A percentile compares a stretch with the other conserved stretches of the same genome.
Conservation (phyloP, 2,888 invertebrate genomes). For the Ecliptopera silaceata region DNA sequence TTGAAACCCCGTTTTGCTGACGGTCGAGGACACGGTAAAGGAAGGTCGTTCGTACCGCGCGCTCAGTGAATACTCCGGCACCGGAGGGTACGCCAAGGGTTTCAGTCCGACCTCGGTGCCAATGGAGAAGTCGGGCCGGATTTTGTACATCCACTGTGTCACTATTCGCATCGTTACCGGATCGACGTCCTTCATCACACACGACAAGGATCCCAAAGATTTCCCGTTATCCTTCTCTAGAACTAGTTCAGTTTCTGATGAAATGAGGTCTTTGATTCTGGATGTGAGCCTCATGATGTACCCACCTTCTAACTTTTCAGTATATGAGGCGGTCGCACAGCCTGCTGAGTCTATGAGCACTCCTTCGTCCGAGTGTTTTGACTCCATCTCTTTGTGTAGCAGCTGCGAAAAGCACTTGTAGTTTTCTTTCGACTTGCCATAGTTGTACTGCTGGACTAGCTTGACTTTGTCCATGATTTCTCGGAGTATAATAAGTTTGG, state of each 20-base stretch:
- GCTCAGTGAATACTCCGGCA: constrained; percentile 64
- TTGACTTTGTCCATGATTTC: constrained; percentile 70
- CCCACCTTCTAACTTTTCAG: constrained; percentile 55
- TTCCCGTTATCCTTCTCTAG: constrained; percentile 63
- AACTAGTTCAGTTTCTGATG: constrained; percentile 70
- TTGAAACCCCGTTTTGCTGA: constrained; percentile 65
- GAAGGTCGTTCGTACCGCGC: constrained; percentile 61
- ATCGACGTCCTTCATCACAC: constrained; percentile 66
- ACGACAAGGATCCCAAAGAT: constrained; percentile 58
- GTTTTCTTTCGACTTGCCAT: constrained; percentile 63
- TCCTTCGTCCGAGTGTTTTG: constrained; percentile 58
- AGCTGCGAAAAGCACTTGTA: constrained; percentile 64
- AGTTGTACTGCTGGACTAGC: constrained; percentile 71
- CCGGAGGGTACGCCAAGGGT: constrained; percentile 55
- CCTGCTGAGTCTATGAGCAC: constrained; percentile 66
- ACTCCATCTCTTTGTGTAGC: constrained; percentile 69
- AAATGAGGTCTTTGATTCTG: constrained; percentile 67
- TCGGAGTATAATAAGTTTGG: constrained; percentile 62
- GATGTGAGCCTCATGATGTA: constrained; percentile 68
- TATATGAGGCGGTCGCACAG: constrained; percentile 70
- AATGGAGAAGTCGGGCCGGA: constrained; percentile 58
- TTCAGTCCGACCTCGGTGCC: constrained; percentile 66
- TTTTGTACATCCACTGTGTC: constrained; percentile 68
- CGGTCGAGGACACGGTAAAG: constrained; percentile 62
- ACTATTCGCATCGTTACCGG: constrained; percentile 63